These are phyloP conservation scores for Etheostoma spectabile DNA, from an alignment of 2,113 vertebrate genomes.

Conservation along the genomic window DNA sequence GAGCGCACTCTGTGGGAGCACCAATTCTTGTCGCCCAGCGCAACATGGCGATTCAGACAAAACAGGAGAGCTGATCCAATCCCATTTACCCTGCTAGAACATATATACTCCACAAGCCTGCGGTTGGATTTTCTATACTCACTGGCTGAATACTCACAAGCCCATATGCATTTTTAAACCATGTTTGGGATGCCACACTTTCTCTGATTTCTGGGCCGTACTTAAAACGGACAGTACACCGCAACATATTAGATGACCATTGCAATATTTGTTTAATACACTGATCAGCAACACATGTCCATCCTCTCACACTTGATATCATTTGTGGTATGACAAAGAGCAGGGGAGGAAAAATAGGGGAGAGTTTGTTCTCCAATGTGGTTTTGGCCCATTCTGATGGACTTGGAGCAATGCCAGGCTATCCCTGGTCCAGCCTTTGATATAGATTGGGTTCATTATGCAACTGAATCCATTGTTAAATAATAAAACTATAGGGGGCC, in stretches of 20 bases:
- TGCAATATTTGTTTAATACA: constrained; percentile 73
- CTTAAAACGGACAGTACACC: constrained; percentile 59
- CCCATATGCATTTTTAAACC: constrained; percentile 50
- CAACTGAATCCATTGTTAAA: constrained; percentile 83
- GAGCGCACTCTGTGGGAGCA: constrained; percentile 79
- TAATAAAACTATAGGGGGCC: constrained; percentile 74
- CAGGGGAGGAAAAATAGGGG: constrained; percentile 54
- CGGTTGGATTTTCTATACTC: constrained; percentile 14
- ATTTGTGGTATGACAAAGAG: constrained; percentile 78
- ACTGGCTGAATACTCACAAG: constrained; percentile 23
- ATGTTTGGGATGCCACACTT: constrained; percentile 59
- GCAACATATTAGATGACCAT: constrained; percentile 75
- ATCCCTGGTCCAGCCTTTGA: constrained; percentile 76
- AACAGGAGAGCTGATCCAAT: constrained; percentile 65
- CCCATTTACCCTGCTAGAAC: constrained; percentile 57
- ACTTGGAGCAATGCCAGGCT: constrained; percentile 76
- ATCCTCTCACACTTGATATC: constrained; percentile 77
- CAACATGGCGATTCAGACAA: constrained; percentile 71
- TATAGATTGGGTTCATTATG: constrained; percentile 83
- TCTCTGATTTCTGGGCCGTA: constrained; percentile 46
- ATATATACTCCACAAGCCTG: constrained; percentile 49
- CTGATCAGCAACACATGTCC: constrained; percentile 83
- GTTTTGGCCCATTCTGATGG: constrained; percentile 76
- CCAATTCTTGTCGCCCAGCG: constrained; percentile 69
- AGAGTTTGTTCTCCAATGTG: constrained; percentile 81